Conservation (phyloP, 2,888 invertebrate genomes). For the Papilio demoleus region DNA sequence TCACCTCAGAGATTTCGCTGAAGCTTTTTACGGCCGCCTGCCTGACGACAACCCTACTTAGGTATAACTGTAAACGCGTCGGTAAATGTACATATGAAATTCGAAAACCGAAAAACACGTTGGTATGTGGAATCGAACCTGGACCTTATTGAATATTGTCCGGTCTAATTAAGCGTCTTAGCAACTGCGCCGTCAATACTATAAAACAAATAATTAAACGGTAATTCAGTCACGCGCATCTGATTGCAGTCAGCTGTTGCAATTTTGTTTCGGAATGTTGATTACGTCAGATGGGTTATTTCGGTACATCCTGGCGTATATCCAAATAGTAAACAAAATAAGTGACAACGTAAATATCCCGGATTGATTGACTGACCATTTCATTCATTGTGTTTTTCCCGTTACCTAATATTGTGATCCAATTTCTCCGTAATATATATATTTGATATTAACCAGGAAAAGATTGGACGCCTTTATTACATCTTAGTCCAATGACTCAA, state of each 20-base stretch:
- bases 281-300: conserved; percentile 25
- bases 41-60: too few relatives aligned
- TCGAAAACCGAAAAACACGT: too few relatives aligned
- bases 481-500: not conserved
- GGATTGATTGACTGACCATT: not conserved
- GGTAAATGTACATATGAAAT: too few relatives aligned
- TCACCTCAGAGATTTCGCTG: too few relatives aligned
- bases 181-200: too few relatives aligned
- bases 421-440: not conserved
- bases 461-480: not conserved
- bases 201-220: too few relatives aligned
- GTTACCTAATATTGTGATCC: not conserved
- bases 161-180: too few relatives aligned
- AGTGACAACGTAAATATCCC: conserved; percentile 3
- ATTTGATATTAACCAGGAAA: not conserved
- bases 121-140: too few relatives aligned
- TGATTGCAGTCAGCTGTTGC: conserved; percentile 14
- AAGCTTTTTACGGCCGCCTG: too few relatives aligned
- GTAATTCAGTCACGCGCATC: not conserved
- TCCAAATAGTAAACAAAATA: conserved; percentile 32
- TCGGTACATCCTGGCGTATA: conserved; percentile 21
- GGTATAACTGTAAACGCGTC: too few relatives aligned
- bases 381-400: conserved; percentile 32
- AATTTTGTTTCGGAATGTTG: conserved; percentile 11
- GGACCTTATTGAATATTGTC: too few relatives aligned